These are phyloP conservation scores for Atherix ibis DNA, from an alignment of 2,888 invertebrate species.

Conservation along the genomic window DNA sequence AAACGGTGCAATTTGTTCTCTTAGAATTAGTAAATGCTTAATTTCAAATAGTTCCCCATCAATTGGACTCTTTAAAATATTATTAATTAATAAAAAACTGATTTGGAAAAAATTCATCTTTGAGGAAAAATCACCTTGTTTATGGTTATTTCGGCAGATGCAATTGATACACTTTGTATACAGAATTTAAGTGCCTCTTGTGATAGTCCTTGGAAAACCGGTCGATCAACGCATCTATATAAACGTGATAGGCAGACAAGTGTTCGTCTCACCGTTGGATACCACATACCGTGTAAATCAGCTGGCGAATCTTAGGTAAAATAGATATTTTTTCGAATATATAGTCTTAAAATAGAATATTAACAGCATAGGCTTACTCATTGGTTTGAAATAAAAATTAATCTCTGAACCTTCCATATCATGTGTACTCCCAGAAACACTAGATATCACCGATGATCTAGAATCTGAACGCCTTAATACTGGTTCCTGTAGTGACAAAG, in stretches of 20 bases:
- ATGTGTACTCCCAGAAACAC: conserved; percentile 50
- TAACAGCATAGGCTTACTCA: conserved; percentile 22
- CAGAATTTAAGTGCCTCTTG: conserved; percentile 90
- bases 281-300: conserved; percentile 99
- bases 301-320: conserved; percentile 61
- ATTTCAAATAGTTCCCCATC: conserved; percentile 96
- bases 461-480: conserved; percentile 46
- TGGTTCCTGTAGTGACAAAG: conserved; percentile 44
- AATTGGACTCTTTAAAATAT: conserved; percentile 42
- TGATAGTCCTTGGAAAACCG: conserved; percentile 91
- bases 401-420: conserved; percentile 52
- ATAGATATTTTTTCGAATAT: not conserved
- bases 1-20: conserved; percentile 97
- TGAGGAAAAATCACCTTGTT: conserved; percentile 39
- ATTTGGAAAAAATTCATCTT: conserved; percentile 1
- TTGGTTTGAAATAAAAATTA: conserved; percentile 26
- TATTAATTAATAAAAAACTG: not conserved
- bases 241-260: conserved; percentile 86
- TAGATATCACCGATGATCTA: conserved; percentile 49
- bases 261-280: conserved; percentile 90
- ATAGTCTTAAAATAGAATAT: conserved; percentile 2
- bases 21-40: conserved; percentile 87
- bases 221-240: conserved; percentile 74
- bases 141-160: conserved; percentile 60
- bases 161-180: conserved; percentile 73